Conservation (phyloP, 2,888 invertebrate genomes). For the Melangyna quadrimaculata region DNA sequence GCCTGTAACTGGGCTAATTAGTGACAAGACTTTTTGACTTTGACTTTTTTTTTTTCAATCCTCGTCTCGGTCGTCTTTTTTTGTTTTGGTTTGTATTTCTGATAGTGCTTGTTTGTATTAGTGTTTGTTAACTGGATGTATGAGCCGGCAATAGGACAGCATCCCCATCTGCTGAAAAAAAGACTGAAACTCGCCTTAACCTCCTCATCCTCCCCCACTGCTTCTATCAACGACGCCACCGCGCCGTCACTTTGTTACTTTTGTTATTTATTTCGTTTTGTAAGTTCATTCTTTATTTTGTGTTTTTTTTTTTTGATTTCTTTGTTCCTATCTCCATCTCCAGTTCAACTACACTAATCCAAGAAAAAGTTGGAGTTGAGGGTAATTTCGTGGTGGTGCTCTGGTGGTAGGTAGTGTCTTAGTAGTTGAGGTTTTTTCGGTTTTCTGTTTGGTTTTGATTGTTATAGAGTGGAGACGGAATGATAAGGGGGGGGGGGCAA, state of each 20-base stretch:
- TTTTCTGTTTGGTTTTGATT: not conserved
- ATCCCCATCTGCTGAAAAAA: constrained; percentile 32
- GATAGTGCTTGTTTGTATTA: constrained; percentile 8
- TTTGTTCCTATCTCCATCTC: constrained; percentile 39
- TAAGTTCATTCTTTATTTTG: constrained; percentile 32
- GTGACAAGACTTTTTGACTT: constrained; percentile 72
- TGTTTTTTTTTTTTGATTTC: not conserved
- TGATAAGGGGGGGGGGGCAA: not conserved
- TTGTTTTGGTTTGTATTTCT: constrained; percentile 22
- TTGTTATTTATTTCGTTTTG: constrained; percentile 61
- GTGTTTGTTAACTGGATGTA: constrained; percentile 33
- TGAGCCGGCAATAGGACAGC: constrained; percentile 32
- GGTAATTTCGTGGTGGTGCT: constrained; percentile 33
- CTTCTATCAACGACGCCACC: not conserved
- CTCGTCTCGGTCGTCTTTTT: constrained; percentile 9
- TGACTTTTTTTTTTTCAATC: constrained; percentile 54
- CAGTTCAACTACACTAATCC: constrained; percentile 60
- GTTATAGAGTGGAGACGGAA: not conserved
- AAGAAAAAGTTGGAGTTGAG: constrained; percentile 33
- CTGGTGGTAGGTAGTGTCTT: constrained; percentile 12
- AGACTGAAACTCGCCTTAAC: not conserved
- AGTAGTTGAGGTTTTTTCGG: constrained; percentile 12
- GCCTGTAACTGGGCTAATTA: constrained; percentile 71
- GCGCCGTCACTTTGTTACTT: constrained; percentile 42
- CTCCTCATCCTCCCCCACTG: not conserved